Evolutionary conservation across 2,113 vertebrate species (phyloP).

Genomic region (Coptodon bakossiorum): DNA sequence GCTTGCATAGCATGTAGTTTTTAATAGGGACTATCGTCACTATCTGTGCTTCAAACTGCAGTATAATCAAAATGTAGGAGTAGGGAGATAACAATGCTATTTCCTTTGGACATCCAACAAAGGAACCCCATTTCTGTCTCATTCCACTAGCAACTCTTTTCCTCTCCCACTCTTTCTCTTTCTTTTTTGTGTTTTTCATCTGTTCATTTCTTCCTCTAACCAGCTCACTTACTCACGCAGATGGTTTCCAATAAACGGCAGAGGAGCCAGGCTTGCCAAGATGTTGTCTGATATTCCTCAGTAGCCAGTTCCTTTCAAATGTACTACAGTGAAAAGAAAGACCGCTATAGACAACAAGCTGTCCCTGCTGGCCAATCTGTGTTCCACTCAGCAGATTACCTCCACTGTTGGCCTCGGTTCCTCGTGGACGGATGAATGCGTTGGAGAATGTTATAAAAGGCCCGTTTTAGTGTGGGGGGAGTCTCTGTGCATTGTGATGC

Average conservation of each 20-base stretch:
- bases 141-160: neutral
- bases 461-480: neutral
- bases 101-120: conserved; percentile 45
- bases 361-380: neutral
- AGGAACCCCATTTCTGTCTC: conserved; percentile 1
- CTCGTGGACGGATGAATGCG: neutral
- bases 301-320: conserved; percentile 17
- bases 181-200: neutral
- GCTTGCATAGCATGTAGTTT: neutral
- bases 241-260: conserved; percentile 39
- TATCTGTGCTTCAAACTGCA: conserved; percentile 27
- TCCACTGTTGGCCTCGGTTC: neutral
- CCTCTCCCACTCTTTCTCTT: neutral
- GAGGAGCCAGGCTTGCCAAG: conserved; percentile 12
- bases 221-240: conserved; percentile 18
- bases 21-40: conserved; percentile 2
- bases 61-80: conserved; percentile 28
- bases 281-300: conserved; percentile 39
- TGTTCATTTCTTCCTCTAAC: neutral
- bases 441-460: neutral
- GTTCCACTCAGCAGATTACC: conserved; percentile 31
- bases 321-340: conserved; percentile 6
- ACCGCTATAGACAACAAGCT: conserved; percentile 16
- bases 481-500: neutral
- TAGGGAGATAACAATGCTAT: conserved; percentile 35